Conservation (phyloP, 2,888 invertebrate species). For the Melieria picta region DNA sequence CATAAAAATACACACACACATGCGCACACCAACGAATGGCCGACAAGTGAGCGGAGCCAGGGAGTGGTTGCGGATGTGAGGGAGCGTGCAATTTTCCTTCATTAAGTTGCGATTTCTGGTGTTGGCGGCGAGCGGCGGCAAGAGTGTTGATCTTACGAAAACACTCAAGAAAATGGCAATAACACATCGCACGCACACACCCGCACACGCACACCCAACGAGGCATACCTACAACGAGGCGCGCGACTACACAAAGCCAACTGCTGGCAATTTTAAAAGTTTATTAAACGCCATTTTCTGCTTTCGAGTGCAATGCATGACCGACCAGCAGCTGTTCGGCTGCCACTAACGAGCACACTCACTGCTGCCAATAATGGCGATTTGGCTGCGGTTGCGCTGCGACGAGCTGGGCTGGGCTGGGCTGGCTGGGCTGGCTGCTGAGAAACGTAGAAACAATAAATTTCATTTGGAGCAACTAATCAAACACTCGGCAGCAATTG, state of each 20-base stretch:
- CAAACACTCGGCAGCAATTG: conserved; percentile 38
- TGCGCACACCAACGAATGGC: neutral
- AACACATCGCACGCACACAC: conserved; percentile 4
- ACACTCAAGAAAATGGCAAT: conserved; percentile 29
- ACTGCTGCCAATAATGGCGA: neutral
- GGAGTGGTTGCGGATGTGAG: too few relatives aligned
- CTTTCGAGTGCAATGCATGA: neutral
- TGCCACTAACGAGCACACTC: neutral
- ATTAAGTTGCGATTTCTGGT: conserved; percentile 33
- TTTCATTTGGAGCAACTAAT: conserved; percentile 39
- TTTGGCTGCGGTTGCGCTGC: neutral
- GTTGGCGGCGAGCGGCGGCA: neutral
- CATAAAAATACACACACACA: neutral
- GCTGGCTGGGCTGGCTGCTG: too few relatives aligned
- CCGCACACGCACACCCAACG: neutral
- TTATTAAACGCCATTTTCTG: conserved; percentile 9
- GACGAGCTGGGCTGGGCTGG: too few relatives aligned
- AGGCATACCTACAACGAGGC: neutral
- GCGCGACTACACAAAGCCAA: neutral
- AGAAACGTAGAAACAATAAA: conserved; percentile 33
- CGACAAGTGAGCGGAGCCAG: too few relatives aligned
- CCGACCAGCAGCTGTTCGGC: neutral
- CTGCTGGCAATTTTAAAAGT: conserved; percentile 9
- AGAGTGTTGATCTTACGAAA: conserved; percentile 11
- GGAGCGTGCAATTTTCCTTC: conserved; percentile 33